Base-by-base conservation (phyloP, 2,113 vertebrate species). In the Pseudois nayaur region DNA sequence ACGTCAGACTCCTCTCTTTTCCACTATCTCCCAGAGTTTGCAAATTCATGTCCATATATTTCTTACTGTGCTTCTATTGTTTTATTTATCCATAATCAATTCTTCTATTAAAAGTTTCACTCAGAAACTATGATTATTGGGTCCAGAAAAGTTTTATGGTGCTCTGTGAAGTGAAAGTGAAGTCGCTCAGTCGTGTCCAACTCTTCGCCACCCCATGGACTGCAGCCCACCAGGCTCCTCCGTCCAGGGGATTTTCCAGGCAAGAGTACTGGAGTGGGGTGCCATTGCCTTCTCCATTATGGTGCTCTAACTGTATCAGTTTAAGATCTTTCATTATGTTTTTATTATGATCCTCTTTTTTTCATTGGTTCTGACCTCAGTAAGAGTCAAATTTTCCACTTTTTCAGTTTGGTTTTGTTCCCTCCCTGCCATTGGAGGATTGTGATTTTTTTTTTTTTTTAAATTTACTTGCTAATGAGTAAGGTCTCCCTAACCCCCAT, bases 61-160 rank as follows among this genome's bases (percentile, higher is more conserved):
- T 82, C 25, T 89, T 79, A 87, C 6, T 83, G 8, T 86, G 33
- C 48, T 84, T 79, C 45, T 89, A 0, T 87, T 52, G 45, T 91
- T 96, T 90, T 79, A 45, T 78, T 91, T 93, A 71, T 94, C 29
- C 13, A 40, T 92, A 78, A 97, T 83, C 16, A 83, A 36, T 89
- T 92, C 45, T 89, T 62, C 6, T 57, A n/a, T 83, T 96, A 95
- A 91, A 86, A 25, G 33, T 85, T 87, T 81, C 50, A 89, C 36
- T 87, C 64, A 71, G 52, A 95, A 96, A 52, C n/a, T 91, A 3
- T 62, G 23, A 78, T 55, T 59, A 40, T 29, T 60, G 36, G 6
- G 36, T 95, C 16, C 64, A 88, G 50, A 59, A 81, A 86, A 4
- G 12, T 45, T 62, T 81, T 6, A 40, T 33, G 8, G 27, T 76